phyloP scores from a whole-genome alignment of 30 jellyfish, hydroid and myxozoan genomes.

The Turritopsis rubra region DNA sequence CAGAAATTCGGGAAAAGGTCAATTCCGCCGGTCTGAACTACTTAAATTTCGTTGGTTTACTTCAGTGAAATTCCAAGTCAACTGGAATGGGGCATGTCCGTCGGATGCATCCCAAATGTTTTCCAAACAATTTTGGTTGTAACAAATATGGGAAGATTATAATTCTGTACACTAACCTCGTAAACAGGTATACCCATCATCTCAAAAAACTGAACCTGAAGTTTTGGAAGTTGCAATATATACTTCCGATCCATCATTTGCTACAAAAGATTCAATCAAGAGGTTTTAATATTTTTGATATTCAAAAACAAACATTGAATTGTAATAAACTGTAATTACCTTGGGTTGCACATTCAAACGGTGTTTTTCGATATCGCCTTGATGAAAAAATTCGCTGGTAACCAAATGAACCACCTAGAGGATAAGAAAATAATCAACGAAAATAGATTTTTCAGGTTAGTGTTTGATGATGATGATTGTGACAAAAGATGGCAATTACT shows the following conservation, averaged over 20 bases:
- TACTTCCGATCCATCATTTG: constrained; percentile 85
- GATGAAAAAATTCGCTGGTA: constrained; percentile 93
- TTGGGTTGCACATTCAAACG: constrained; percentile 77
- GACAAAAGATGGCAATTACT: constrained; percentile 27
- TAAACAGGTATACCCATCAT: constrained; percentile 78
- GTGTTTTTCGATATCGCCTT: constrained; percentile 89
- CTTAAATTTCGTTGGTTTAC: too few species aligned
- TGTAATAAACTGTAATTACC: constrained; percentile 22
- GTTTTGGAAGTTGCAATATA: constrained; percentile 71
- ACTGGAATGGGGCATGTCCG: too few species aligned
- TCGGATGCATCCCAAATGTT: too few species aligned
- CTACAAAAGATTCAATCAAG: constrained; percentile 42
- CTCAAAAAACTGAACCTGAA: constrained; percentile 75
- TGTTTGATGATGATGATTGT: not conserved
- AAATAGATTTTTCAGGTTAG: not conserved
- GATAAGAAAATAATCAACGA: not conserved
- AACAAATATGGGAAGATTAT: too few species aligned
- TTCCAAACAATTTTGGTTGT: too few species aligned
- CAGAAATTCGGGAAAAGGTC: too few species aligned
- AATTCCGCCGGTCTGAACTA: too few species aligned
- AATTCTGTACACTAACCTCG: constrained; percentile 69
- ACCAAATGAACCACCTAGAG: constrained; percentile 84
- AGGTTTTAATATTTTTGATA: too few species aligned
- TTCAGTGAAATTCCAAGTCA: too few species aligned
- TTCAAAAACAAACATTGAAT: not conserved